phyloP scores from a whole-genome alignment of 2,888 invertebrate genomes.

The Amiota communis region DNA sequence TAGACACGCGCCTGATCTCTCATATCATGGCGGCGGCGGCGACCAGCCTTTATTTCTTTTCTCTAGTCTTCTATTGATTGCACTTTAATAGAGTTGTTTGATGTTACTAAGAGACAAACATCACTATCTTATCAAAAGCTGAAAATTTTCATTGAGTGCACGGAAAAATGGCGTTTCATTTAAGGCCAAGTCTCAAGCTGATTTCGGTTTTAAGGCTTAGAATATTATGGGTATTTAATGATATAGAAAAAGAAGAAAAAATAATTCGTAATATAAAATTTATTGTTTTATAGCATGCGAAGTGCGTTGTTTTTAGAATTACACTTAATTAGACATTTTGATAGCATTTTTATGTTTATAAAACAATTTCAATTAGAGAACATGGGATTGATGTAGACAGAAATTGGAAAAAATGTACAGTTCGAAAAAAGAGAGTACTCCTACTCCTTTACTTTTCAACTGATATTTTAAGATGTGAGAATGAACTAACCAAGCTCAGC shows the following conservation, averaged over 20 bases:
- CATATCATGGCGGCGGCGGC: neutral
- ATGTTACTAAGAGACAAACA: neutral
- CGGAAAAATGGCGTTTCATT: conserved; percentile 3
- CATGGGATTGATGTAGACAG: too few relatives aligned
- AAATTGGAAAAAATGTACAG: too few relatives aligned
- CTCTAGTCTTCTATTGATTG: neutral
- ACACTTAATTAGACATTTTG: conserved; percentile 42
- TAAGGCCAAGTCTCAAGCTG: neutral
- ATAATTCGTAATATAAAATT: conserved; percentile 33
- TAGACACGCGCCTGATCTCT: conserved; percentile 31
- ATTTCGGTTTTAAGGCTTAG: conserved; percentile 1
- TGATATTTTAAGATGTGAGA: too few relatives aligned
- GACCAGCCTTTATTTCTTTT: neutral
- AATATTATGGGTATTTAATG: neutral
- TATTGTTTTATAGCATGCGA: conserved; percentile 47
- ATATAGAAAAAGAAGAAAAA: neutral
- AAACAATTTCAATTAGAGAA: too few relatives aligned
- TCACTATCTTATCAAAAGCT: conserved; percentile 21
- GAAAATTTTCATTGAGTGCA: conserved; percentile 3
- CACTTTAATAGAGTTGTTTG: conserved; percentile 20
- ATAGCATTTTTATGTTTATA: neutral
- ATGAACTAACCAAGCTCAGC: too few relatives aligned
- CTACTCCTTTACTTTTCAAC: too few relatives aligned
- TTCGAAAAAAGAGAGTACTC: too few relatives aligned
- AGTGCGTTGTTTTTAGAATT: conserved; percentile 38